Evolutionary conservation across 2,113 vertebrate genomes (phyloP).

Genomic region (Tenrec ecaudatus): DNA sequence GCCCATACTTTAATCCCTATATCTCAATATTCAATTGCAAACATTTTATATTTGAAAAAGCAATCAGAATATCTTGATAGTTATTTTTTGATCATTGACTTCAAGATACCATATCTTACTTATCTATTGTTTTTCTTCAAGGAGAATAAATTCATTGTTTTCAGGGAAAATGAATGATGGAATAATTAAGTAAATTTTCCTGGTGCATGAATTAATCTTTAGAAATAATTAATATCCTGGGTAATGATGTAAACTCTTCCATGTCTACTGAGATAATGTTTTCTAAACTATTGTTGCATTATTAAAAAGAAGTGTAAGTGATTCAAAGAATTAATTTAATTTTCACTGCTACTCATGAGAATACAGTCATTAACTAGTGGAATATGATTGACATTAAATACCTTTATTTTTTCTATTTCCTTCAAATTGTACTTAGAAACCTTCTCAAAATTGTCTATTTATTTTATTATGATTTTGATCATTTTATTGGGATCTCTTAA

Average conservation of each 20-base stretch:
- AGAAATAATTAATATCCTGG: constrained; percentile 7
- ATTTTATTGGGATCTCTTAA: no score
- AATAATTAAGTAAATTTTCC: constrained; percentile 44
- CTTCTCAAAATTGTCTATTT: neutral
- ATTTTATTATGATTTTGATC: no score
- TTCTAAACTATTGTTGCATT: constrained; percentile 8
- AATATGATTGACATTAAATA: neutral
- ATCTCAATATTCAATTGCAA: no score
- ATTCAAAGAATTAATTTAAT: constrained; percentile 56
- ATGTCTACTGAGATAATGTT: neutral
- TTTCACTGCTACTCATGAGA: neutral
- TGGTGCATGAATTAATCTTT: constrained; percentile 33
- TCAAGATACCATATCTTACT: no score
- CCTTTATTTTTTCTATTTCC: neutral
- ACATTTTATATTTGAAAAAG: no score
- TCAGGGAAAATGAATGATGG: constrained; percentile 25
- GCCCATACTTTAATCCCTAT: no score
- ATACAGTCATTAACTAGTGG: neutral
- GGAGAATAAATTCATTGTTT: neutral
- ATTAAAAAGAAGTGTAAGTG: neutral
- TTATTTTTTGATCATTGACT: no score
- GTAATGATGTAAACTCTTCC: constrained; percentile 26
- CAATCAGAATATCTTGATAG: no score
- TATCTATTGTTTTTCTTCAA: no score
- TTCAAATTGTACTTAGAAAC: neutral